These are phyloP conservation scores for Stigmatopora argus DNA, from an alignment of 2,113 vertebrate genomes.

Conservation along the genomic window DNA sequence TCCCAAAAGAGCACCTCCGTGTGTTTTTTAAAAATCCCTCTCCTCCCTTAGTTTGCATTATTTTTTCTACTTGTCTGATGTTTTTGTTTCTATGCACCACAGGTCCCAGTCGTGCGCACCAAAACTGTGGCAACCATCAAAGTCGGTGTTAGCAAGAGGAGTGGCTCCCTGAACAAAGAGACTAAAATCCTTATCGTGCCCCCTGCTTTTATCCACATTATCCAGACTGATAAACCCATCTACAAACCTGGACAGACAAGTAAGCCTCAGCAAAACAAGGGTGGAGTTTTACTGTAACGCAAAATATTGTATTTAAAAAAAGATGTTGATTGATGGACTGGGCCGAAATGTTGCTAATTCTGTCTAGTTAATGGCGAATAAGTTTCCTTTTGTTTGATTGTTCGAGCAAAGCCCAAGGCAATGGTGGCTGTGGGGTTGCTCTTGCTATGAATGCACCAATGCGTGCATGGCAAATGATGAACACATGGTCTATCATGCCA, in stretches of 20 bases:
- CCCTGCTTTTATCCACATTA: constrained; percentile 36
- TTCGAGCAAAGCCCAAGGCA: no score
- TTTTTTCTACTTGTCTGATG: constrained; percentile 3
- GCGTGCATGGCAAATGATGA: no score
- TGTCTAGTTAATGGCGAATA: no score
- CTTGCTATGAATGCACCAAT: no score
- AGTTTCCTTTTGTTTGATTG: no score
- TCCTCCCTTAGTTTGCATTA: neutral
- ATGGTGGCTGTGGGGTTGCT: no score
- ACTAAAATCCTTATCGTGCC: constrained; percentile 54
- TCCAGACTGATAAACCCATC: constrained; percentile 69
- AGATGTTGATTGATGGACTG: neutral
- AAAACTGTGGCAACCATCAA: constrained; percentile 34
- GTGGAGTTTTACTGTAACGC: neutral
- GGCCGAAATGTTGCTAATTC: neutral
- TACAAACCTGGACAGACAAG: constrained; percentile 71
- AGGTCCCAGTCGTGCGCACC: constrained; percentile 54
- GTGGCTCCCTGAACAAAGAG: constrained; percentile 9
- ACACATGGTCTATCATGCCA: neutral
- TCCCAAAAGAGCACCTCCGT: neutral
- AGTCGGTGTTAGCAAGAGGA: constrained; percentile 23
- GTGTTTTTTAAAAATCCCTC: neutral
- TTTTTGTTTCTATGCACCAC: constrained; percentile 11
- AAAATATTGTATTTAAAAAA: neutral
- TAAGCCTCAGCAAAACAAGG: constrained; percentile 21